Evolutionary conservation across 2,888 invertebrate genomes (phyloP).

Genomic region (Tridacna crocea): DNA sequence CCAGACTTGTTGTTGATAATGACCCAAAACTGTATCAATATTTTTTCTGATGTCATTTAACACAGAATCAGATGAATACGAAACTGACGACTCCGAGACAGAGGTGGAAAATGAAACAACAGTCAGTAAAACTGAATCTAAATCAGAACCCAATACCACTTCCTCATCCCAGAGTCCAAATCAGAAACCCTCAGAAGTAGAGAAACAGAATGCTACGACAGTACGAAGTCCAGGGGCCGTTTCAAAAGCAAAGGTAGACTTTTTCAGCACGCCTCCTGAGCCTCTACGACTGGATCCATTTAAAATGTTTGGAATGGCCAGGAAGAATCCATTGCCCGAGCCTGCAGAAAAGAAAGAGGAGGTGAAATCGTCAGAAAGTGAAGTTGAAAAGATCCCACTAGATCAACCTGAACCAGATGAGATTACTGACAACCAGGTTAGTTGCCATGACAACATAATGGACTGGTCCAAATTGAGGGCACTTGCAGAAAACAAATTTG

Average conservation of each 20-base stretch:
- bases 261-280: conserved; percentile 80
- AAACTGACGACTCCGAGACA: conserved; percentile 60
- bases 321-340: conserved; percentile 46
- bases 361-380: conserved; percentile 3
- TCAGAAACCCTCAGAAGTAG: conserved; percentile 4
- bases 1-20: too few relatives aligned
- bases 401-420: conserved; percentile 72
- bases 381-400: background rate
- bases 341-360: conserved; percentile 30
- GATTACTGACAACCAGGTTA: conserved; percentile 66
- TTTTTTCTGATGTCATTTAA: too few relatives aligned
- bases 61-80: conserved; percentile 57
- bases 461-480: too few relatives aligned
- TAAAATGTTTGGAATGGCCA: conserved; percentile 76
- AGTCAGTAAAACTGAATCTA: conserved; percentile 36
- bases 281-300: conserved; percentile 81
- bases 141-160: conserved; percentile 32
- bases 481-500: too few relatives aligned
- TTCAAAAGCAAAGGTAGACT: conserved; percentile 76
- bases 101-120: conserved; percentile 60
- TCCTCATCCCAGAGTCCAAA: conserved; percentile 7
- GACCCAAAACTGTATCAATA: too few relatives aligned
- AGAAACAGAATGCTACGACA: conserved; percentile 5
- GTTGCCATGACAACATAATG: background rate
- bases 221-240: conserved; percentile 35